Conservation (phyloP, 64 coral and sea anemone genomes). For the Dendronephthya gigantea region DNA sequence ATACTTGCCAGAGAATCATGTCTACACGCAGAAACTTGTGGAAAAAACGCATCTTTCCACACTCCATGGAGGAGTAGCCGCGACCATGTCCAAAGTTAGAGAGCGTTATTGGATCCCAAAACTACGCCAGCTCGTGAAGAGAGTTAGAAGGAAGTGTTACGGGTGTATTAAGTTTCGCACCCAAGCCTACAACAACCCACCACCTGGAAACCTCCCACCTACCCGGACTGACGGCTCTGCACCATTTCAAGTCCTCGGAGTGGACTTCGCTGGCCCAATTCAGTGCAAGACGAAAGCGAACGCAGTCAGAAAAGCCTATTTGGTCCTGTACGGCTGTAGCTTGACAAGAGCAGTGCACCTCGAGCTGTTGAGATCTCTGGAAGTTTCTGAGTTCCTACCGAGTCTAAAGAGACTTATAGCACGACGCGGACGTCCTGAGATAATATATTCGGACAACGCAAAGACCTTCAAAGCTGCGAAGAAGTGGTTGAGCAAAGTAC, state of each 20-base stretch:
- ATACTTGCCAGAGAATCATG: not conserved
- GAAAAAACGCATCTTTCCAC: constrained; percentile 10
- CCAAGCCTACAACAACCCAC: not conserved
- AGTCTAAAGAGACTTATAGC: too few species aligned
- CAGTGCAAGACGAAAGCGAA: too few species aligned
- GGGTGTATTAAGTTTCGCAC: constrained; percentile 9
- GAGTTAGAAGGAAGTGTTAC: not conserved
- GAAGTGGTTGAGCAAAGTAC: too few species aligned
- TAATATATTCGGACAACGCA: too few species aligned
- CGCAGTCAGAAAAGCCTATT: too few species aligned
- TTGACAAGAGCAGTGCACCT: too few species aligned
- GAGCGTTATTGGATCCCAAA: not conserved
- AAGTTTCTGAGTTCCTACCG: too few species aligned
- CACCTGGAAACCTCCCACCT: not conserved
- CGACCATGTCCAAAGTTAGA: constrained; percentile 1
- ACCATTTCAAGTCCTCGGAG: not conserved
- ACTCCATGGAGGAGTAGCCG: constrained; percentile 9
- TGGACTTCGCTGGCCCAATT: not conserved
- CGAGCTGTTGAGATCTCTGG: too few species aligned
- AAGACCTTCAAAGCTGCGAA: too few species aligned
- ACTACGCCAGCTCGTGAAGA: not conserved
- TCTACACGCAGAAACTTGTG: not conserved
- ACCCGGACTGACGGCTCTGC: not conserved
- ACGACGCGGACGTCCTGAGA: too few species aligned
- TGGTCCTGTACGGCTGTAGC: too few species aligned